A percentile compares a stretch with the other conserved stretches of the same genome.
Evolutionary conservation across 2,888 invertebrate species (phyloP).

Genomic region (Laothoe populi): DNA sequence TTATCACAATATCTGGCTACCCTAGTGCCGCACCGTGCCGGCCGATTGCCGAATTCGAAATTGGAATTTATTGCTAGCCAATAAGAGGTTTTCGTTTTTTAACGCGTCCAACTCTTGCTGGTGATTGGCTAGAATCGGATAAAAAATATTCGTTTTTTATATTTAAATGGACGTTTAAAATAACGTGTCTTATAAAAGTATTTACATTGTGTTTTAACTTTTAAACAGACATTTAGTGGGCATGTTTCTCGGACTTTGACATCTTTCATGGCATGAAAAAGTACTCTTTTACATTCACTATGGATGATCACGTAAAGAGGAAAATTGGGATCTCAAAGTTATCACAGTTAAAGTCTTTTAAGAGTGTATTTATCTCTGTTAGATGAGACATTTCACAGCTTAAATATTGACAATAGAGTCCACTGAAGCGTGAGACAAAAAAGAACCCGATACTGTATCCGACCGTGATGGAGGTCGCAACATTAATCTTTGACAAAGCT

Average conservation of each 20-base stretch:
- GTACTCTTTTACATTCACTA: no score
- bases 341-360: not conserved
- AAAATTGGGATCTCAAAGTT: not conserved
- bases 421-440: slow-evolving; percentile 19
- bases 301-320: no score
- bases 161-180: slow-evolving; percentile 16
- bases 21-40: no score
- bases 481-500: slow-evolving; percentile 18
- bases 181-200: no score
- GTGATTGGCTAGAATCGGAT: slow-evolving; percentile 30
- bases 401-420: not conserved
- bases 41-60: slow-evolving; percentile 32
- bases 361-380: not conserved
- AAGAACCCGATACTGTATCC: not conserved
- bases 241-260: no score
- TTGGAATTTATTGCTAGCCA: slow-evolving; percentile 34
- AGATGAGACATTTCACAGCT: not conserved
- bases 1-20: slow-evolving; percentile 27
- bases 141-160: slow-evolving; percentile 31
- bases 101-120: slow-evolving; percentile 25
- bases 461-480: slow-evolving; percentile 6
- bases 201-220: no score
- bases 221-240: no score
- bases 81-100: slow-evolving; percentile 32
- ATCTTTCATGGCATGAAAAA: no score